Conservation (phyloP, 92 coral and sea anemone genomes). For the Desmophyllum pertusum region DNA sequence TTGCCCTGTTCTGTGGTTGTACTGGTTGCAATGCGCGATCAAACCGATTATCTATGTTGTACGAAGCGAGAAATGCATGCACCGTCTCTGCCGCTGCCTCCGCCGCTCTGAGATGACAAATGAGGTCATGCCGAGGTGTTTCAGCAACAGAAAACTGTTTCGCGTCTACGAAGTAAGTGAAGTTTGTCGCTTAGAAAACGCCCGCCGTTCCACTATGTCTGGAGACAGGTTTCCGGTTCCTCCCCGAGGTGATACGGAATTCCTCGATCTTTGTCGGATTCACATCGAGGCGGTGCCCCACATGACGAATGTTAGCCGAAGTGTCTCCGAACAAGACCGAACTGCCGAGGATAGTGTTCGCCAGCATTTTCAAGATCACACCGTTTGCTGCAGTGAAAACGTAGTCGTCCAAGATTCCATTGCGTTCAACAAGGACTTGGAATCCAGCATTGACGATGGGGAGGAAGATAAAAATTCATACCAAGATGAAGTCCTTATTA, state of each 20-base stretch:
- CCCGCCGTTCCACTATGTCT: background rate
- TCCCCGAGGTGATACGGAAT: background rate
- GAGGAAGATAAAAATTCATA: background rate
- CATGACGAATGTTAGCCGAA: background rate
- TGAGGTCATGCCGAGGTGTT: background rate
- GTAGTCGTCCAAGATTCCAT: background rate
- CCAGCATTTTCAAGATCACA: background rate
- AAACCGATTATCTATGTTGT: conserved; percentile 21
- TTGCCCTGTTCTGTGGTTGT: conserved; percentile 11
- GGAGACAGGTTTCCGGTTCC: background rate
- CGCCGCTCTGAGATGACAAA: background rate
- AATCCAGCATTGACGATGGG: background rate
- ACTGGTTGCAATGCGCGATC: conserved; percentile 26
- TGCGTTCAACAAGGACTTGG: background rate
- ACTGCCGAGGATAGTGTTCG: background rate
- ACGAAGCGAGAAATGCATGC: background rate
- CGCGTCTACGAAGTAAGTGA: background rate
- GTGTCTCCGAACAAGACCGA: background rate
- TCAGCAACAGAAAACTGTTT: background rate
- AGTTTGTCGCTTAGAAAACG: background rate
- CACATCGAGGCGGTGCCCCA: background rate
- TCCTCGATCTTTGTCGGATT: background rate
- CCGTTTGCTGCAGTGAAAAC: background rate
- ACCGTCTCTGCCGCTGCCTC: background rate
- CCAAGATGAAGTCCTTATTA: background rate